Conservation (phyloP, 2,113 vertebrate genomes). For the Hypanus sabinus region DNA sequence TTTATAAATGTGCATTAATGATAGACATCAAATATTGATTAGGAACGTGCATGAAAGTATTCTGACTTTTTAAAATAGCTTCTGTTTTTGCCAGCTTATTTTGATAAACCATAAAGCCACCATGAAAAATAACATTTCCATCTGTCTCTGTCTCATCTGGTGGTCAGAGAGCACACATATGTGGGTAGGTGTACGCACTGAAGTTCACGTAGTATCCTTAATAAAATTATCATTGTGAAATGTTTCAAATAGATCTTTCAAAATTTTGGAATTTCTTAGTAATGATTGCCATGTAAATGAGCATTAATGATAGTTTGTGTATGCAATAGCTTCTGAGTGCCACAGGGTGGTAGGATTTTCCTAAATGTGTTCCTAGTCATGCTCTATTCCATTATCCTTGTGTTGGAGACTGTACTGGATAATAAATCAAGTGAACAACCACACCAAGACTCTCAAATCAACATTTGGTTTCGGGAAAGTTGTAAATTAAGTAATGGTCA, state of each 20-base stretch:
- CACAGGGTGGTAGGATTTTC: conserved; percentile 66
- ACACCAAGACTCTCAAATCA: not conserved
- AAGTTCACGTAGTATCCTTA: not conserved
- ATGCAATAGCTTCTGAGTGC: conserved; percentile 63
- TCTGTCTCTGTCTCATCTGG: conserved; percentile 32
- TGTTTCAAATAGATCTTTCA: not conserved
- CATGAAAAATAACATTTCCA: conserved; percentile 37
- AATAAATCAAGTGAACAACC: not conserved
- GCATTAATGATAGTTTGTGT: conserved; percentile 25
- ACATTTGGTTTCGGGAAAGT: not conserved
- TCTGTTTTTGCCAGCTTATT: not conserved
- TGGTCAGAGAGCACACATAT: not conserved
- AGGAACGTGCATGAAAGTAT: not conserved
- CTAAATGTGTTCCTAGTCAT: not conserved
- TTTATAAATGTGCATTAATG: not conserved
- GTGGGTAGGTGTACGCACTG: not conserved
- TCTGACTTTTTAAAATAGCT: not conserved
- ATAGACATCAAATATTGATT: not conserved
- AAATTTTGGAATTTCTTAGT: not conserved
- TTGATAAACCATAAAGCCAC: conserved; percentile 8
- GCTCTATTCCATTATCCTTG: not conserved
- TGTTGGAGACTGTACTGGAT: not conserved
- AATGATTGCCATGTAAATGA: conserved; percentile 21
- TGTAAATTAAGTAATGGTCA: not conserved
- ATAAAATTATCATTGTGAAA: not conserved